Percentiles rank a stretch among this genome's conserved stretches.
phyloP scores from a whole-genome alignment of 2,797 vertebrate genomes.

The Etheostoma nigrum region DNA sequence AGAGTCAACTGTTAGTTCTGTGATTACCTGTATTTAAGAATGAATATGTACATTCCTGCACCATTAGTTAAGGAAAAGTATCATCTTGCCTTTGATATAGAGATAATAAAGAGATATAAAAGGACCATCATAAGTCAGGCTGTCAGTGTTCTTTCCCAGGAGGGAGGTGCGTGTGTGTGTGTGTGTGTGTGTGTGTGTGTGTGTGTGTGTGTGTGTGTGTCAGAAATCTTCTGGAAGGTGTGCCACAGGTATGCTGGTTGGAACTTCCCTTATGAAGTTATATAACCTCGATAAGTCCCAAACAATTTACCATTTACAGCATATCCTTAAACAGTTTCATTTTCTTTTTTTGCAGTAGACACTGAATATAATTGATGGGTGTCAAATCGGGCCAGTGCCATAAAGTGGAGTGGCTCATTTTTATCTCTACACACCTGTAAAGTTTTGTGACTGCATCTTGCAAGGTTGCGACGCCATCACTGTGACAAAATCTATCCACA shows the following conservation, averaged over 20 bases:
- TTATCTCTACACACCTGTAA: no score
- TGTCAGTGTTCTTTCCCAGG: background rate
- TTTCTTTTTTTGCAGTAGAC: background rate
- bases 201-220: background rate
- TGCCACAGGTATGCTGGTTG: background rate
- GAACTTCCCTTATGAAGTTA: constrained; percentile 14
- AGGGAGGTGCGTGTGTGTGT: background rate
- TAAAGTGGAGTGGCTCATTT: no score
- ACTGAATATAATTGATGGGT: background rate
- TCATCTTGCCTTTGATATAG: background rate
- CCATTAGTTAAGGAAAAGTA: background rate
- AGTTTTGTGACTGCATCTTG: no score
- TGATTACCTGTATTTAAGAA: constrained; percentile 23
- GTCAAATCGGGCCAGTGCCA: no score
- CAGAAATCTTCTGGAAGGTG: background rate
- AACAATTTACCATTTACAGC: background rate
- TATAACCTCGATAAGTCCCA: background rate
- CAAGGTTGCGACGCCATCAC: no score
- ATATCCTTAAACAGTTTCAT: background rate
- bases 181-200: background rate
- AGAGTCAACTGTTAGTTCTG: constrained; percentile 4
- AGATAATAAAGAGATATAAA: background rate
- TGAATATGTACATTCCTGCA: background rate
- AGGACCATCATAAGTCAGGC: background rate
- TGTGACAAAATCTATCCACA: no score